A percentile compares a stretch with the other conserved stretches of the same genome.
phyloP scores from a whole-genome alignment of 92 coral and sea anemone genomes.

The Montipora capitata region DNA sequence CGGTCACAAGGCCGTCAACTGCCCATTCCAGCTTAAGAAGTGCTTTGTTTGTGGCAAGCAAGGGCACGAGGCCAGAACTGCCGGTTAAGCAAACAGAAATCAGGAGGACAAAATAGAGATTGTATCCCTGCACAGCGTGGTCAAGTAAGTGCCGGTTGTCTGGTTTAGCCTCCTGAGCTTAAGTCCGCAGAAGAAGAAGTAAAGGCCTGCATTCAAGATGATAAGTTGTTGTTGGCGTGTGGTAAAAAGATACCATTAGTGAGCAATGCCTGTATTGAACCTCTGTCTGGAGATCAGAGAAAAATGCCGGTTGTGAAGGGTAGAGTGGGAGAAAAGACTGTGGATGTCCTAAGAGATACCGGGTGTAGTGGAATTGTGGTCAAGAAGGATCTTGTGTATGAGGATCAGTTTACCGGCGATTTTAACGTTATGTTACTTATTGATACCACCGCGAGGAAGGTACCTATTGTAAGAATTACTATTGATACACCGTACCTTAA shows the following conservation, averaged over 20 bases:
- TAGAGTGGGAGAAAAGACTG: constrained; percentile 25
- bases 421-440: constrained; percentile 31
- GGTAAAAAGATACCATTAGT: constrained; percentile 33
- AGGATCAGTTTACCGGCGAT: constrained; percentile 46
- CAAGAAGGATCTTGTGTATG: constrained; percentile 35
- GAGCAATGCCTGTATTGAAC: constrained; percentile 43
- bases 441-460: constrained; percentile 68
- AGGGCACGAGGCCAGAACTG: not conserved
- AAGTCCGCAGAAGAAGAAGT: constrained; percentile 25
- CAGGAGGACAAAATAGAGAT: not conserved
- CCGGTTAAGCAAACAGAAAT: not conserved
- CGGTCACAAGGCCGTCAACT: constrained; percentile 32
- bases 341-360: constrained; percentile 64
- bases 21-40: not conserved
- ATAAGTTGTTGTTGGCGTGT: constrained; percentile 45
- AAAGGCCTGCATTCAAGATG: constrained; percentile 26
- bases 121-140: not conserved
- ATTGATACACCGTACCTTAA: constrained; percentile 66
- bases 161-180: not conserved
- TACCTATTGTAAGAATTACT: constrained; percentile 57
- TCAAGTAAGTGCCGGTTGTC: constrained; percentile 18
- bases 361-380: constrained; percentile 77
- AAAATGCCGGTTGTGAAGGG: constrained; percentile 71
- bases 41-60: constrained; percentile 2
- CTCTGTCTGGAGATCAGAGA: not conserved